Percentiles rank a stretch among this genome's conserved stretches.
Conservation (phyloP, 1,140 invertebrate genomes). For the Dendrolimus kikuchii region DNA sequence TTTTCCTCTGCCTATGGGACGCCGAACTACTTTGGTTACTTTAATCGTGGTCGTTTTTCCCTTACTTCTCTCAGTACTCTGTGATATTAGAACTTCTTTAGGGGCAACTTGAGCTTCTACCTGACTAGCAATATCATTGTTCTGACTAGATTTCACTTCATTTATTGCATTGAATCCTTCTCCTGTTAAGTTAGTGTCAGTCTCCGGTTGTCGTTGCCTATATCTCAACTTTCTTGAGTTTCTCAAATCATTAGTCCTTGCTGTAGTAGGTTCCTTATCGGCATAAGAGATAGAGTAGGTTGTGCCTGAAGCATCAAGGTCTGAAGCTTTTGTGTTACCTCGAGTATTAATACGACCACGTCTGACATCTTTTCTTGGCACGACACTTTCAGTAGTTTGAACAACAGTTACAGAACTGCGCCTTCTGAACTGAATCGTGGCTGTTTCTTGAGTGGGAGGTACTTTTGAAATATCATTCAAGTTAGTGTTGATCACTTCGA, state of each 20-base stretch:
- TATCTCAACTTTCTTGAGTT: constrained; percentile 54
- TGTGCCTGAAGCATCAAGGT: constrained; percentile 52
- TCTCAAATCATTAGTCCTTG: constrained; percentile 39
- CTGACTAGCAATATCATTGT: constrained; percentile 49
- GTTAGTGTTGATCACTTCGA: constrained; percentile 29
- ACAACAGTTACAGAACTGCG: constrained; percentile 29
- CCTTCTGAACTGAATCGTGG: constrained; percentile 39
- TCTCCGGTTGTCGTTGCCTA: constrained; percentile 46
- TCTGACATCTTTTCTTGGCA: constrained; percentile 15
- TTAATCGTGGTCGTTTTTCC: constrained; percentile 32
- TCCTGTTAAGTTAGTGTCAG: constrained; percentile 60
- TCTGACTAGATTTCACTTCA: constrained; percentile 54
- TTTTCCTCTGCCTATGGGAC: constrained; percentile 41
- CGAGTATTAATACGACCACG: constrained; percentile 44
- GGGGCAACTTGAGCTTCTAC: constrained; percentile 25
- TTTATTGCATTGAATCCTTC: constrained; percentile 36
- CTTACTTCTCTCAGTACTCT: constrained; percentile 32
- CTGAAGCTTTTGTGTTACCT: constrained; percentile 32
- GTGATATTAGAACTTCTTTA: constrained; percentile 26
- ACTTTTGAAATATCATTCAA: constrained; percentile 35
- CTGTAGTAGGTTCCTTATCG: constrained; percentile 43
- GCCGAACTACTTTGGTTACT: constrained; percentile 41
- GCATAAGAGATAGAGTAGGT: constrained; percentile 42
- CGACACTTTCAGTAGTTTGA: constrained; percentile 25
- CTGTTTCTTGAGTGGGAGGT: constrained; percentile 26